phyloP scores from a whole-genome alignment of 2,888 invertebrate species.

The Agapetus fuscipes region DNA sequence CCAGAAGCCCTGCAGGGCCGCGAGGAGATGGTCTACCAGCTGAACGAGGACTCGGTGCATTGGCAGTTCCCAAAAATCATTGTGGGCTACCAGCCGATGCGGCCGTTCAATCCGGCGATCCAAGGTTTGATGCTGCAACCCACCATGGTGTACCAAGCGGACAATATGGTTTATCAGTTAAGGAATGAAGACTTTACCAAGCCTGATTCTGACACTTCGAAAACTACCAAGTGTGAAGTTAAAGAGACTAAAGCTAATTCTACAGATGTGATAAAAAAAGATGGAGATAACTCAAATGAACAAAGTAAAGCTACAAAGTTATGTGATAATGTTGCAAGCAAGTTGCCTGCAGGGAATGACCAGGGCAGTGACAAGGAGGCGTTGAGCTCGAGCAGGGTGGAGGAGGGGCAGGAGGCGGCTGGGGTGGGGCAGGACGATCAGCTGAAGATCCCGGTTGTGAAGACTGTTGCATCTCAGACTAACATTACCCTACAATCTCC shows the following conservation, averaged over 20 bases:
- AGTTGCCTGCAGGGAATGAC: neutral
- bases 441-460: slow-evolving; percentile 16
- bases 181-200: slow-evolving; percentile 24
- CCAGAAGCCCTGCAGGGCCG: neutral
- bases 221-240: neutral
- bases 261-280: neutral
- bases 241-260: neutral
- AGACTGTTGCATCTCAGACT: slow-evolving; percentile 36
- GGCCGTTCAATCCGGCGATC: slow-evolving; percentile 13
- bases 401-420: neutral
- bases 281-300: neutral
- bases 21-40: slow-evolving; percentile 18
- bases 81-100: slow-evolving; percentile 30
- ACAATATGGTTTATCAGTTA: slow-evolving; percentile 18
- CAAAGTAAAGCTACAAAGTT: no score
- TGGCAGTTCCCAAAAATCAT: slow-evolving; percentile 23
- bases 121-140: slow-evolving; percentile 20
- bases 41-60: slow-evolving; percentile 17
- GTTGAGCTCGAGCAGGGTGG: neutral
- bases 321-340: neutral
- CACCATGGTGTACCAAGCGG: slow-evolving; percentile 27
- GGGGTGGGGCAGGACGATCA: neutral
- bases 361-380: neutral
- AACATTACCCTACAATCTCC: slow-evolving; percentile 38
- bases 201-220: slow-evolving; percentile 1